Evolutionary conservation across 2,797 vertebrate species (phyloP).

Genomic region (Rhinella marina): DNA sequence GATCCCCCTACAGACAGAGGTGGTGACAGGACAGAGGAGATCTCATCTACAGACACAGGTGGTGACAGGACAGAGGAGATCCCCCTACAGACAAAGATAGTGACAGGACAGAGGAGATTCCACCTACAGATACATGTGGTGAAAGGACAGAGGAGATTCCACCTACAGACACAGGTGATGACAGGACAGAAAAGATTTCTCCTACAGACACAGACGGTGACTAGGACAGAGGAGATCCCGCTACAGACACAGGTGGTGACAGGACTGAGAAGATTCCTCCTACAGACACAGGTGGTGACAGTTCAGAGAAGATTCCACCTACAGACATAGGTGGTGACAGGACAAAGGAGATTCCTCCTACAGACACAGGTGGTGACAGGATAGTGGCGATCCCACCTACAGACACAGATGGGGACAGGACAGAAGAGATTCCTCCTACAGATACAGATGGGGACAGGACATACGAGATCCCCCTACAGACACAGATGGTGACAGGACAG

Average conservation of each 20-base stretch:
- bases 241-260: too few relatives aligned
- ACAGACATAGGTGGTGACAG: too few relatives aligned
- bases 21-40: too few relatives aligned
- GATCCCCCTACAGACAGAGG: neutral
- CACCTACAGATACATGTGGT: neutral
- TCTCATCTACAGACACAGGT: too few relatives aligned
- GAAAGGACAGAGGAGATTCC: neutral
- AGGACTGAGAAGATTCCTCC: too few relatives aligned
- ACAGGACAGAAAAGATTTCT: neutral
- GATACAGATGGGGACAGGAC: too few relatives aligned
- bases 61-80: neutral
- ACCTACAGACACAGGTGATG: neutral
- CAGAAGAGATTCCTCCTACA: neutral
- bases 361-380: too few relatives aligned
- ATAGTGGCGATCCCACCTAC: neutral
- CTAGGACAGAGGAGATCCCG: neutral
- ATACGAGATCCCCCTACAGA: neutral
- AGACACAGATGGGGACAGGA: neutral
- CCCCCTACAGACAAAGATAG: neutral
- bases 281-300: too few relatives aligned
- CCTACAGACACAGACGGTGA: neutral
- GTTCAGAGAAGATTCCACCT: too few relatives aligned
- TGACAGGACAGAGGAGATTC: neutral
- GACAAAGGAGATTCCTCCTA: too few relatives aligned
- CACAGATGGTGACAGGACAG: too few relatives aligned